Conservation (phyloP, 2,113 vertebrate species). For the Herpailurus yagouaroundi region DNA sequence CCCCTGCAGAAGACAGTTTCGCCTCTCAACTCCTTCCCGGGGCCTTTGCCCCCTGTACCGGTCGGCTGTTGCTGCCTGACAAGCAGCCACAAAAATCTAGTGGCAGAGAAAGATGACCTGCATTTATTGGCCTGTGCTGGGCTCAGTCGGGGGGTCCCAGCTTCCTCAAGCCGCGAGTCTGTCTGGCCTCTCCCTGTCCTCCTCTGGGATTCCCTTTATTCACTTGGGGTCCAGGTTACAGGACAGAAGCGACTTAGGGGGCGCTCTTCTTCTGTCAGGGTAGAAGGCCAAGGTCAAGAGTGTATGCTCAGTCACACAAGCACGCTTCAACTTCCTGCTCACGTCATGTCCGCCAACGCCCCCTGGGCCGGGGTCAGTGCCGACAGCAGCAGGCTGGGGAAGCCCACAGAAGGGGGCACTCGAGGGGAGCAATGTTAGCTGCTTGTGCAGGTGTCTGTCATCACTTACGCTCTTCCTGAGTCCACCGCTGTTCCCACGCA, state of each 20-base stretch:
- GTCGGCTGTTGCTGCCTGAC: neutral
- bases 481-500: rapidly evolving
- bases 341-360: too few relatives aligned
- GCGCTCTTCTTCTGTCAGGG: neutral
- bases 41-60: neutral
- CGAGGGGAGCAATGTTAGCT: rapidly evolving
- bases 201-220: neutral
- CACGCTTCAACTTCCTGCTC: neutral
- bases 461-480: too few relatives aligned
- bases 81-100: neutral
- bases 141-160: neutral
- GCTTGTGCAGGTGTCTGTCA: rapidly evolving
- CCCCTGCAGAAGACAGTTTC: too few relatives aligned
- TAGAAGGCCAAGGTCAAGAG: neutral
- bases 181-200: neutral
- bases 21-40: neutral
- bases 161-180: neutral
- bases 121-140: neutral
- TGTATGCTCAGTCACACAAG: rapidly evolving
- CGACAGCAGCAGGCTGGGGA: neutral
- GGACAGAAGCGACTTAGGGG: neutral
- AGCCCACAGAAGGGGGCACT: neutral
- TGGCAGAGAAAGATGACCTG: rapidly evolving
- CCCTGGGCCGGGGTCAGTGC: too few relatives aligned
- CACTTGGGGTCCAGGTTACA: neutral